Conservation (phyloP, 2,113 vertebrate species). For the Callorhinus ursinus region DNA sequence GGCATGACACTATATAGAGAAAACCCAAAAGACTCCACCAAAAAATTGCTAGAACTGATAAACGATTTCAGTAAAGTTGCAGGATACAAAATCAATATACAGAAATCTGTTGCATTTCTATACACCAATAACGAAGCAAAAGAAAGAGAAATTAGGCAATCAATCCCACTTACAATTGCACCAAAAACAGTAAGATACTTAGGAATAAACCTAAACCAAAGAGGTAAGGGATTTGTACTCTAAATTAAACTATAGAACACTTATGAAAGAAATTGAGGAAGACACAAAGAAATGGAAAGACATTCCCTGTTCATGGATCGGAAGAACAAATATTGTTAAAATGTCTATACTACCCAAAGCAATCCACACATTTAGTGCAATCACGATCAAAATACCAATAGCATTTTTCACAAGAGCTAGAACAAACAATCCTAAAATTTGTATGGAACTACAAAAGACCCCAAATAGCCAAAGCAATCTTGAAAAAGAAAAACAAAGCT, state of each 20-base stretch:
- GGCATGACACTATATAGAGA: background rate
- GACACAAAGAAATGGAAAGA: background rate
- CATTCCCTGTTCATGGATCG: background rate
- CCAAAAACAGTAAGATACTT: background rate
- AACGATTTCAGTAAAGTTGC: background rate
- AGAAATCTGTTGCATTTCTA: background rate
- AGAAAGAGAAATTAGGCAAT: background rate
- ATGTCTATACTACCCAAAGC: background rate
- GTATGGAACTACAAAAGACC: background rate
- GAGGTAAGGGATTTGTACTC: background rate
- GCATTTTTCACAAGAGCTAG: background rate
- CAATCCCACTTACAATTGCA: background rate
- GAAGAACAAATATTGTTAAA: background rate
- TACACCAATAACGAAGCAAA: background rate
- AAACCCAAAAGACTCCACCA: background rate
- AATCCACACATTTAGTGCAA: background rate
- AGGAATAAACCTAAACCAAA: background rate
- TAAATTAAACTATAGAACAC: background rate
- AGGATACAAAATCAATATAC: background rate
- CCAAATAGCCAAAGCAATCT: background rate
- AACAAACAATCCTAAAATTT: background rate
- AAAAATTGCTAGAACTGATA: background rate
- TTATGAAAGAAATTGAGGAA: background rate
- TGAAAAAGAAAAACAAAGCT: background rate
- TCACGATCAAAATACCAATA: background rate